Base-by-base conservation (phyloP, 1,140 invertebrate genomes). In the Piezodorus guildinii region DNA sequence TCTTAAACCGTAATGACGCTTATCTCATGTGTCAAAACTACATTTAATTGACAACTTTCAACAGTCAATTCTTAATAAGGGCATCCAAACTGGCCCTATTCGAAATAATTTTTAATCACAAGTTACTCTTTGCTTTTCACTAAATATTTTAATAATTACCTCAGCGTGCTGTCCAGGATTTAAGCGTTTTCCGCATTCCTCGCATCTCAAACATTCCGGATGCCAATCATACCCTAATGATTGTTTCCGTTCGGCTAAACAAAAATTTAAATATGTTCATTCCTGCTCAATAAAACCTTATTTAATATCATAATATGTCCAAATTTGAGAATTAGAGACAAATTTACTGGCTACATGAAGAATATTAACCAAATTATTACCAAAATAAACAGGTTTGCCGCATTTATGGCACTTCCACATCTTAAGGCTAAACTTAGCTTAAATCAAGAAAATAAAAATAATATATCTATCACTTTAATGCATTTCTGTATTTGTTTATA, bases 151-250 rank as follows among this genome's bases (percentile, higher is more conserved):
- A 30, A 58, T 44, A 34, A 5, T 46, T 73, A 89, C 87, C 80
- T 94, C 91, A 60, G 88, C 88, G 80, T 94, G 90, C 72, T 88
- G 85, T 34, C 91, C 91, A 64, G 90, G 86, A 74, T 91, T 86
- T 44, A 95, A 76, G n/a, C 89, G 80, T 75, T 94, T 94, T 8
- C 87, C 87, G 76, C 91, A 95, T 76, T 94, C 91, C 71, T 88
- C 86, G 75, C 91, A 95, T 64, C 85, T 79, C 66, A 95, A 79
- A 78, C 91, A 94, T 73, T 90, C 87, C 54, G 90, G 86, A 81
- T 94, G 91, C 91, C 91, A 95, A 72, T 94, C 91, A 73, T 92
- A 93, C 21, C 91, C 91, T 52, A 94, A 74, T 5, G 91, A 94
- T 72, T 91, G 87, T 76, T 91, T 91, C 69, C 91, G 81, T 79